Conservation (phyloP, 2,888 invertebrate species). For the Dascillus cervinus region DNA sequence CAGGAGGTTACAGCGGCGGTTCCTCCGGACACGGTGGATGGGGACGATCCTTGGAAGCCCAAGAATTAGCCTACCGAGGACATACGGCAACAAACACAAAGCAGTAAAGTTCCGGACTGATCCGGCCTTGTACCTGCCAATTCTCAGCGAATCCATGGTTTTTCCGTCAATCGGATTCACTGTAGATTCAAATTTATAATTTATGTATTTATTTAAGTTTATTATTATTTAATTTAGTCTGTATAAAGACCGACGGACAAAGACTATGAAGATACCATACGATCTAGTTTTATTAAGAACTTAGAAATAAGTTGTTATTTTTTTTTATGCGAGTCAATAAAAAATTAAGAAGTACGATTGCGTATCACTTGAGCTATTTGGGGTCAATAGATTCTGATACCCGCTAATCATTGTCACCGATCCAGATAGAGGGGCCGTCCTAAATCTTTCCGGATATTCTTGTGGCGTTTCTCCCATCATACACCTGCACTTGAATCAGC, state of each 20-base stretch:
- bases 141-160: constrained; percentile 29
- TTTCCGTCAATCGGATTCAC: constrained; percentile 25
- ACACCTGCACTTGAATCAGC: too few relatives aligned
- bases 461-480: too few relatives aligned
- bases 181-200: constrained; percentile 20
- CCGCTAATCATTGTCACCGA: too few relatives aligned
- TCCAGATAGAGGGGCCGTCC: too few relatives aligned
- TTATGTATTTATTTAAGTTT: constrained; percentile 31
- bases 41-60: constrained; percentile 70
- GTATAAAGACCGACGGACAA: constrained; percentile 28
- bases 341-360: constrained; percentile 17
- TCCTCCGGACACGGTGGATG: constrained; percentile 52
- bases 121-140: constrained; percentile 40
- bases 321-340: constrained; percentile 32
- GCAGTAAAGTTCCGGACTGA: constrained; percentile 25
- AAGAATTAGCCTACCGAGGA: constrained; percentile 71
- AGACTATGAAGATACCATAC: constrained; percentile 31
- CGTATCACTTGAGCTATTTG: too few relatives aligned
- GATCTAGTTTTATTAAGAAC: constrained; percentile 26
- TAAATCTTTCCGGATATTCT: too few relatives aligned
- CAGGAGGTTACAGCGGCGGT: constrained; percentile 44
- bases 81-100: constrained; percentile 50
- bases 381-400: too few relatives aligned
- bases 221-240: constrained; percentile 22
- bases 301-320: constrained; percentile 32